Base-by-base conservation (phyloP, 1,140 invertebrate species). In the Ips typographus region DNA sequence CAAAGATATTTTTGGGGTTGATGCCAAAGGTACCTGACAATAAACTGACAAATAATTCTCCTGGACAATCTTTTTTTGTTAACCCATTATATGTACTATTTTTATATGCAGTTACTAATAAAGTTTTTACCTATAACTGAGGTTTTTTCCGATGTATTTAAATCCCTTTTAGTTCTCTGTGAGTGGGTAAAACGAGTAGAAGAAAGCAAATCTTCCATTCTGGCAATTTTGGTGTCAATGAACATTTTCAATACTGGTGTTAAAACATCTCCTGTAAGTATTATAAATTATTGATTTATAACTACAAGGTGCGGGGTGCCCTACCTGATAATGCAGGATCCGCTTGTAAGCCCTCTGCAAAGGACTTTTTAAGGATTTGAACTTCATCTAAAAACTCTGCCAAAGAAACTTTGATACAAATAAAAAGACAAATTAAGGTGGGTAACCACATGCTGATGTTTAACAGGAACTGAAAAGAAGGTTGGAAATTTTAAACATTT, bases 1-100 rank as follows among this genome's bases (percentile, higher is more conserved):
- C 81, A 88, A 88, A 81, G 85, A 91, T 74, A 85, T 91, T 73
- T 93, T 94, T 86, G 91, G 91, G 7, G 82, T 93, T 38, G 85
- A 87, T 67, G 75, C 67, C 43, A 77, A 77, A 72, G 59, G 62
- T 39, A 52, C n/a, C 6, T 59, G 41, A 49, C 44, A 49, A 22
- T 22, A 22, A 22, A 22, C 22, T 22, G 22, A 22, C 22, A 22
- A 22, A 22, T 22, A 22, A 22, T 22, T 0, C 22, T 22, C 22
- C 22, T 47, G 4, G 1, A n/a, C n/a, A 47, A 47, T 47, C 4
- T 47, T 47, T 47, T 47, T 47, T 47, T 47, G 44, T 47, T n/a
- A 47, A 47, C n/a, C n/a, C n/a, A 47, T 47, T 47, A n/a, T 47
- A 47, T 22, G 22, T 22, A 22, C 22, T 22, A 22, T 22, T 22